Conservation (phyloP, 2,113 vertebrate species). For the Macrotus californicus region DNA sequence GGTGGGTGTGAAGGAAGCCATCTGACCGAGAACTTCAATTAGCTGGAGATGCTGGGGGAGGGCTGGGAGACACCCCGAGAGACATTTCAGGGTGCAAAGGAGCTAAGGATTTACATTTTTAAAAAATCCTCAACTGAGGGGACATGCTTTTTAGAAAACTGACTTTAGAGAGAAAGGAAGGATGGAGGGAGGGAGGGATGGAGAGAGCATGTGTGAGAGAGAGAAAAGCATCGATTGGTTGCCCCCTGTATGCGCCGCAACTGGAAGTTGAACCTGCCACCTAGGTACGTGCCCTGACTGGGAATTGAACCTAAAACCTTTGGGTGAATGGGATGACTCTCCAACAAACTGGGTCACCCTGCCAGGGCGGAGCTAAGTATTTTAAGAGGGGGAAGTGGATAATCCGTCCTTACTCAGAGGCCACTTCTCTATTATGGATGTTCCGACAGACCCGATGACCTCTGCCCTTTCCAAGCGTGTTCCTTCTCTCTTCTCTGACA, state of each 20-base stretch:
- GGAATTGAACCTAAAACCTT: no score
- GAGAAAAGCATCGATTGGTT: no score
- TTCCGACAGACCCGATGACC: not conserved
- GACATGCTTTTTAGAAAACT: no score
- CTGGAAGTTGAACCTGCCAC: no score
- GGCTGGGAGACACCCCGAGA: not conserved
- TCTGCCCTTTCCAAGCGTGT: not conserved
- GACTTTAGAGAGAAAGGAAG: no score
- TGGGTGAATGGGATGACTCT: no score
- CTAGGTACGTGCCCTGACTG: no score
- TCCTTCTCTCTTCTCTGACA: not conserved
- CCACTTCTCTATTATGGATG: not conserved
- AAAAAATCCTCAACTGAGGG: no score
- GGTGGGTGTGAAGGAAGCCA: slow-evolving; percentile 42
- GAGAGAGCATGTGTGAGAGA: no score
- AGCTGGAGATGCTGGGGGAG: not conserved
- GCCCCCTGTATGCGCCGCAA: no score
- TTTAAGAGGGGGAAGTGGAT: not conserved
- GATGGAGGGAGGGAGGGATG: no score
- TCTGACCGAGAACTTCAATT: not conserved
- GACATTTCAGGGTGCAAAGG: not conserved
- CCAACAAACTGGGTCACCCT: no score
- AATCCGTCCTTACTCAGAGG: not conserved
- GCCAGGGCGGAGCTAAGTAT: not conserved
- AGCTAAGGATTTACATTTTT: not conserved